Evolutionary conservation across 2,797 vertebrate species (phyloP), one percentile per base, ranked within the genome.

Genomic region (Pantherophis vulpinus): DNA sequence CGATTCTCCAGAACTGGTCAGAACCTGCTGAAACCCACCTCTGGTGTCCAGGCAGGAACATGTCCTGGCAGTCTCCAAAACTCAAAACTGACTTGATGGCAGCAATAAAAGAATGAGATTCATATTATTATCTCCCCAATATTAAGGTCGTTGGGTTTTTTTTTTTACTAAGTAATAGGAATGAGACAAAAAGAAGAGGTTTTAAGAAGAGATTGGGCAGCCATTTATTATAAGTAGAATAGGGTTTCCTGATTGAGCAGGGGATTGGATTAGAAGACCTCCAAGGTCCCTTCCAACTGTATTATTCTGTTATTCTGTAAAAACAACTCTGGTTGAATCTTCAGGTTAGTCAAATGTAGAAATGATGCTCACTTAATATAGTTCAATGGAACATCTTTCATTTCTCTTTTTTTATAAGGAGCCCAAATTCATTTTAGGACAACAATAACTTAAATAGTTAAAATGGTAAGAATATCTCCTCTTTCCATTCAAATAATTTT

Each of bases 401-500:
- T 58, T 29, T 94, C 94, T 92, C 14, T 93, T 59, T 93, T 61
- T 61, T 47, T 13, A 90, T 87, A 93, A 79, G 61, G 55, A 6
- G 93, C 29, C n/a, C 47, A 55, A 91, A 93, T 70, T 9, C 23
- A 0, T 0, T 88, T 83, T 18, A 42, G 92, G 93, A 61, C 32
- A 59, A 18, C 88, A 25, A 54, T 87, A 95, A 91, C 2, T 32
- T 89, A 93, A 94, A 89, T 95, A 90, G 87, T 27, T 92, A 20
- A 32, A 25, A 83, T 92, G 11, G 27, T 94, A 51, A 51, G 5
- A 25, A 51, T 18, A 58, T 59, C 79, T 93, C 92, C 93, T 92
- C 32, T 32, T 91, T n/a, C 59, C 1, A 93, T 66, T 88, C 88
- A 93, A 92, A 61, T 91, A 12, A 88, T 95, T 96, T 32, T 23